phyloP scores from a whole-genome alignment of 2,797 vertebrate species.

The Catostomus latipinnis region DNA sequence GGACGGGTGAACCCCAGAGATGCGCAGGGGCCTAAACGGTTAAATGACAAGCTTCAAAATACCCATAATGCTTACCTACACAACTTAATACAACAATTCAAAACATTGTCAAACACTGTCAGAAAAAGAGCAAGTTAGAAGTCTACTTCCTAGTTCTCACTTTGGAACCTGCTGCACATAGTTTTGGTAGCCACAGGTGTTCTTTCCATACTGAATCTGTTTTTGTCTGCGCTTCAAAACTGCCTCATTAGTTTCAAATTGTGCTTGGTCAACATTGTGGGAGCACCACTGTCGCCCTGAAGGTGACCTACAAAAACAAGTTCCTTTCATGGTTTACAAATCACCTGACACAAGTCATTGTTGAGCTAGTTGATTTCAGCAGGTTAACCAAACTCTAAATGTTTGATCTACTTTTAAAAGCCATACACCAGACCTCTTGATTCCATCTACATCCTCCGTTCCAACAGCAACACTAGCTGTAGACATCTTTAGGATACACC shows the following conservation, averaged over 20 bases:
- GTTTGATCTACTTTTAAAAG: no score
- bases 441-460: constrained; percentile 76
- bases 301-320: constrained; percentile 51
- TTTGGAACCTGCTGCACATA: constrained; percentile 85
- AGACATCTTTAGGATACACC: constrained; percentile 81
- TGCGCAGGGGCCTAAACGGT: constrained; percentile 72
- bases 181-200: constrained; percentile 84
- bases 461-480: constrained; percentile 79
- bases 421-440: constrained; percentile 68
- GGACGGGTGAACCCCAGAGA: constrained; percentile 83
- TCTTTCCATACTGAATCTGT: constrained; percentile 87
- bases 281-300: constrained; percentile 49
- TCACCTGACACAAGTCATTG: no score
- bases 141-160: constrained; percentile 65
- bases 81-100: neutral
- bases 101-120: no score
- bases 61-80: neutral
- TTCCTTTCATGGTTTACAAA: no score
- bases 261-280: constrained; percentile 64
- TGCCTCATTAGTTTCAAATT: constrained; percentile 78
- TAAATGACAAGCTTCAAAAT: neutral
- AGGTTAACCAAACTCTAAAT: no score
- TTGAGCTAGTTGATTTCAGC: no score
- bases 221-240: constrained; percentile 83
- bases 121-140: no score